Base-by-base conservation (phyloP, 2,888 invertebrate genomes). In the Cheilosia urbana region DNA sequence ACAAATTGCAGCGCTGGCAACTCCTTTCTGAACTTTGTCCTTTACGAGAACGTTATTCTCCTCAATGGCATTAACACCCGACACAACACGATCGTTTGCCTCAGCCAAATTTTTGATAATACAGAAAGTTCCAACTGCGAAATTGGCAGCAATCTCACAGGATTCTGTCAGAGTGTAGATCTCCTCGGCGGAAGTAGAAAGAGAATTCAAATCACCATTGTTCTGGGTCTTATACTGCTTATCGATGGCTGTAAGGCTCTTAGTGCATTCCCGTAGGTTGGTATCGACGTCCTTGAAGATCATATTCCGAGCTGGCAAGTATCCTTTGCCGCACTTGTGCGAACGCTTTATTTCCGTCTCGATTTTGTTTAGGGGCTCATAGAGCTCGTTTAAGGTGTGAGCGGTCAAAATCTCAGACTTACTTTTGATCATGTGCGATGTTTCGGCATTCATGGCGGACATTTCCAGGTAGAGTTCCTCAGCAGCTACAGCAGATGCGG, bases 91-190 rank as follows among this genome's bases (percentile, higher is more conserved):
- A 2, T 55, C 57, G 11, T 85, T 85, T 21, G 49, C 37, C 24
- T 85, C 85, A 49, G 81, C 85, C 24, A 85, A 51, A 58, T 85
- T 85, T 34, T 76, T 81, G 11, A 85, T 57, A 51, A 72, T 21
- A 30, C 85, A 85, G 27, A 81, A 85, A 13, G 57, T 81, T 34
- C 85, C 85, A 0, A 72, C 34, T 2, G 62, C 63, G 34, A 77
- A 81, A 21, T 63, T 81, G 1, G 47, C 0, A 1, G 34, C 34
- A 19, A 85, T 53, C 6, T 72, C 76, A 68, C 85, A 85, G 6
- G 81, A 27, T 0, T 72, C 62, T 51, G 71, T 62, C 3, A 85
- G 30, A 57, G 30, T 60, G 19, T 37, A 47, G 17, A 81, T 81
- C 5, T 77, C 81, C 4, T 53, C 62, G 24, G 55, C 57, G 17